phyloP scores from a whole-genome alignment of 2,113 vertebrate genomes.

The Brachypodius melanocephalos region DNA sequence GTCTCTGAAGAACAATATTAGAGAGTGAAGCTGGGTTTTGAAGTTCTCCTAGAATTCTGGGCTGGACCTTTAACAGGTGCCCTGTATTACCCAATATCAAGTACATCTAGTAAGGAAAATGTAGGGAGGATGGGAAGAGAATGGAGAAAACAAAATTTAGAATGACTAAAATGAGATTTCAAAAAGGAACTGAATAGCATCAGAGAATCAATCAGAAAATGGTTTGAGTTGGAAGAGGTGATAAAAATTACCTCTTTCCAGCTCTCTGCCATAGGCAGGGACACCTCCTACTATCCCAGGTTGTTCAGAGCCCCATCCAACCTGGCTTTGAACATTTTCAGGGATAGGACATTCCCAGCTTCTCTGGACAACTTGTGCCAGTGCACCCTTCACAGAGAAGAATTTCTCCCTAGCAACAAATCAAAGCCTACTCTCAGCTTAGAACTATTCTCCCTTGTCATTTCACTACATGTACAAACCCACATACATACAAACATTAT shows the following conservation, averaged over 20 bases:
- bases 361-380: background rate
- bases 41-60: background rate
- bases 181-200: background rate
- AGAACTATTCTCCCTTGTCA: background rate
- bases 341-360: background rate
- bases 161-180: background rate
- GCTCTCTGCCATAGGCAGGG: fast-evolving
- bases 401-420: background rate
- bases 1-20: background rate
- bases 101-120: background rate
- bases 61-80: background rate
- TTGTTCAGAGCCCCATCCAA: background rate
- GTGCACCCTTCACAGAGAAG: background rate
- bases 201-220: no score
- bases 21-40: background rate
- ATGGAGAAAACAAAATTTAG: background rate
- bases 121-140: background rate
- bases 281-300: background rate
- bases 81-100: background rate
- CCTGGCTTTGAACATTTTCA: background rate
- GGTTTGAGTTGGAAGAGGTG: background rate
- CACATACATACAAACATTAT: background rate
- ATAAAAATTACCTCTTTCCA: background rate
- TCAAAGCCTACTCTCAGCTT: background rate
- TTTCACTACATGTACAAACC: background rate